phyloP scores from a whole-genome alignment of 2,888 invertebrate species.

The Drosophila imparisetae region DNA sequence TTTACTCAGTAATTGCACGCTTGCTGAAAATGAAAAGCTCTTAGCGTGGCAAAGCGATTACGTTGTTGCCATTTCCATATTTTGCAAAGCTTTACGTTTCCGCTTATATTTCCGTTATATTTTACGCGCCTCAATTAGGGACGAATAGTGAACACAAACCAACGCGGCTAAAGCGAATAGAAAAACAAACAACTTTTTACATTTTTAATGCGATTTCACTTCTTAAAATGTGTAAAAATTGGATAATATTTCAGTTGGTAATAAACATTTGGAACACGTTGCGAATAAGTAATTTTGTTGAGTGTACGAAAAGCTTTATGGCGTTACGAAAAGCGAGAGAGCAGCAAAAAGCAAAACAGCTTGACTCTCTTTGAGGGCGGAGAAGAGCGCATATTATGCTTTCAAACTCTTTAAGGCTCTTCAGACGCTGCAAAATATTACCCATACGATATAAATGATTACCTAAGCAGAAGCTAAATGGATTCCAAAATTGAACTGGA shows the following conservation, averaged over 20 bases:
- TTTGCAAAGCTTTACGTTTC: constrained; percentile 70
- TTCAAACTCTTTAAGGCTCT: constrained; percentile 14
- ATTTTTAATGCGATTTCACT: background rate
- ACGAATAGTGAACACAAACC: background rate
- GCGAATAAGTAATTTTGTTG: constrained; percentile 35
- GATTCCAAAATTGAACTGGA: background rate
- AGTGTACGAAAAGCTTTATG: constrained; percentile 61
- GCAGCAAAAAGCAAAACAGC: constrained; percentile 23
- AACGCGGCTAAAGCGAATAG: background rate
- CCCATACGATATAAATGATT: background rate
- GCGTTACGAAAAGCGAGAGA: constrained; percentile 11
- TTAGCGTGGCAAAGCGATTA: constrained; percentile 70
- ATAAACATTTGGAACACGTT: background rate
- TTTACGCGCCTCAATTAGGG: constrained; percentile 67
- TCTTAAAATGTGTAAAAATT: background rate
- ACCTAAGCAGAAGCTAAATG: background rate
- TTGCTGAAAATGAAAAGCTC: constrained; percentile 69
- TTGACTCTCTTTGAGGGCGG: constrained; percentile 13
- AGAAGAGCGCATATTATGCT: constrained; percentile 6
- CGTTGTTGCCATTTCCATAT: constrained; percentile 55
- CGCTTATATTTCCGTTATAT: constrained; percentile 70
- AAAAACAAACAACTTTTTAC: background rate
- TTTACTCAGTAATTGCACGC: constrained; percentile 42
- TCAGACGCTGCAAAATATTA: constrained; percentile 3
- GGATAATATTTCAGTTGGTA: background rate